Base-by-base conservation (phyloP, 2,797 vertebrate species). In the Pangasius krempfi region DNA sequence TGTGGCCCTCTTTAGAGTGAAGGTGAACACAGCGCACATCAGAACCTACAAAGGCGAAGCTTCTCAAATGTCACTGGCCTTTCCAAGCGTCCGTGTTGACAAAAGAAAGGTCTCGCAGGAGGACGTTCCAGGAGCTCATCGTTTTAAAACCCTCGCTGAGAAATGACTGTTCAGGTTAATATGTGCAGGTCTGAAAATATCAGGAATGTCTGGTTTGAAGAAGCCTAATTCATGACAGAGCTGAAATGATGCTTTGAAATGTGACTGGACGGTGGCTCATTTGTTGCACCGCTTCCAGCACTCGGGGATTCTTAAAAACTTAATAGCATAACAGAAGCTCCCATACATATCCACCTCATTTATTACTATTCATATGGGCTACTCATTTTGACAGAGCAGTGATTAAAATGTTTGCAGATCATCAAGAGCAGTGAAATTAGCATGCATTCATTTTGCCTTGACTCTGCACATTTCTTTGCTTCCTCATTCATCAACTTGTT, bases 91-190 rank as follows among this genome's bases (percentile, higher is more conserved):
- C 84, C n/a, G 4, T 86, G 89, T 86, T 88, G 86, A 91, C 89
- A 88, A 62, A 89, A n/a, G 56, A 91, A 91, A 91, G 91, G 86
- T 90, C 89, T 90, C 89, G 56, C 89, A 86, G 88, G 81, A 85
- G 91, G 91, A 87, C 58, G 37, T 84, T 88, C 40, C n/a, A 88
- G 85, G 20, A 62, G 85, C 80, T 84, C 52, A 33, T 40, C 56
- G n/a, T 88, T 16, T 68, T 33, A 5, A 87, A 86, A 37, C 18
- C 0, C 16, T 56, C 3, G 9, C 18, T 10, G 76, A 44, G 80
- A 16, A 47, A 64, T 16, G 22, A 44, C 14, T n/a, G 10, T 3
- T 4, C 18, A 25, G n/a, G 20, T 81, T 60, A 33, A 30, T 16
- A 52, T n/a, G 47, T 27, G 44, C 44, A 76, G 22, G 18, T 12